Evolutionary conservation across 2,113 vertebrate species (phyloP).

Genomic region (Leucopsar rothschildi): DNA sequence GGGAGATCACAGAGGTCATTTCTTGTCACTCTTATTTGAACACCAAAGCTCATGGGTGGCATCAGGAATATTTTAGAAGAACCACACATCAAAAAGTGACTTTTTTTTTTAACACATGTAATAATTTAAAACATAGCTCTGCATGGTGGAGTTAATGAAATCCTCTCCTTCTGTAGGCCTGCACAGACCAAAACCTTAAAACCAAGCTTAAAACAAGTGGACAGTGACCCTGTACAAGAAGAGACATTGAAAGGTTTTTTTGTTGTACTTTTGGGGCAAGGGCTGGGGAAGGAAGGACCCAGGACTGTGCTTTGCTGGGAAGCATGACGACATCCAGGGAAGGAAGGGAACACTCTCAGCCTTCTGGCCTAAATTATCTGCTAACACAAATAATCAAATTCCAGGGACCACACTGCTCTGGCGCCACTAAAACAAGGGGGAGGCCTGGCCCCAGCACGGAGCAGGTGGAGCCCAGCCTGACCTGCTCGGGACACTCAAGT

Average conservation of each 20-base stretch:
- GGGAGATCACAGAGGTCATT: neutral
- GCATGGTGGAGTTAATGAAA: neutral
- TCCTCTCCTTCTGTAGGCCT: neutral
- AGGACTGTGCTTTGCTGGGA: conserved; percentile 39
- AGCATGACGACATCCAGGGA: conserved; percentile 59
- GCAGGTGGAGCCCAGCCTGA: conserved; percentile 61
- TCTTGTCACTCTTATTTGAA: neutral
- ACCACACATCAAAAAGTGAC: neutral
- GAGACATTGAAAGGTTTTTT: neutral
- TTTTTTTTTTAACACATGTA: neutral
- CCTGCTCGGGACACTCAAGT: conserved; percentile 2
- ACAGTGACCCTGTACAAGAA: neutral
- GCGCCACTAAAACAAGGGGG: conserved; percentile 21
- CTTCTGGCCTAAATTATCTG: conserved; percentile 77
- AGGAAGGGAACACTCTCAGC: conserved; percentile 61
- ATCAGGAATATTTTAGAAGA: neutral
- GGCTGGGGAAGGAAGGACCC: neutral
- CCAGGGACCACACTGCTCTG: conserved; percentile 69
- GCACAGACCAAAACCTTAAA: neutral
- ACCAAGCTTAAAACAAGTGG: neutral
- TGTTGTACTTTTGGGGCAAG: neutral
- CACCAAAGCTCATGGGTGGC: neutral
- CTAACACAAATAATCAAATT: conserved; percentile 78
- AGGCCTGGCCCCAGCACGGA: neutral
- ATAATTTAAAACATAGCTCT: neutral